Percentiles rank a stretch among this genome's conserved stretches.
Evolutionary conservation across 2,888 invertebrate species (phyloP).

Genomic region (Pocota personata): DNA sequence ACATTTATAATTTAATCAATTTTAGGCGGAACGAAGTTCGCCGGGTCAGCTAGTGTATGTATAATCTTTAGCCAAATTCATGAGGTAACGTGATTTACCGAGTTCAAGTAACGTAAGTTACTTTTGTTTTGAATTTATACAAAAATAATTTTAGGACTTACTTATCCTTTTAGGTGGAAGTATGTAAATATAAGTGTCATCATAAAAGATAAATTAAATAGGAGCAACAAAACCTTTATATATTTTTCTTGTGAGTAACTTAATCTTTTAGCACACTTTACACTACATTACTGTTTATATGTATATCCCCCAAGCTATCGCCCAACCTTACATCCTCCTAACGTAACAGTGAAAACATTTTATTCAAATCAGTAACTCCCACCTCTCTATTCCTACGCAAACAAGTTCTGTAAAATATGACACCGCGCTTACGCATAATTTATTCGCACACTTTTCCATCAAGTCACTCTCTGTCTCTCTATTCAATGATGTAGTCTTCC

Average conservation of each 20-base stretch:
- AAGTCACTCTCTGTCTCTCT: neutral
- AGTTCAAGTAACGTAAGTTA: too few species aligned
- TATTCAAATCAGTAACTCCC: neutral
- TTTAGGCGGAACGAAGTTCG: too few species aligned
- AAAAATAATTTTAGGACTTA: too few species aligned
- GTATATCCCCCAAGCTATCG: neutral
- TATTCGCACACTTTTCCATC: slow-evolving; percentile 43
- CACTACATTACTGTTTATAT: slow-evolving; percentile 6
- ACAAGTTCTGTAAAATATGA: slow-evolving; percentile 24
- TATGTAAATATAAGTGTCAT: too few species aligned
- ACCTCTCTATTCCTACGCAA: neutral
- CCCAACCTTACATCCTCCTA: neutral
- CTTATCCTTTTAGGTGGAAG: too few species aligned
- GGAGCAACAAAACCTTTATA: neutral
- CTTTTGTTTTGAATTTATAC: too few species aligned
- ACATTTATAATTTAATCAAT: too few species aligned
- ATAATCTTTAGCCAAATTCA: too few species aligned
- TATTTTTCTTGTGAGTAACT: neutral
- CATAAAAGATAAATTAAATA: too few species aligned
- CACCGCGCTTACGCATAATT: slow-evolving; percentile 27
- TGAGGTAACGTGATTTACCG: too few species aligned
- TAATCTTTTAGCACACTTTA: slow-evolving; percentile 4
- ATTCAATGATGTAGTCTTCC: slow-evolving; percentile 18
- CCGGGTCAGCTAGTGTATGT: too few species aligned
- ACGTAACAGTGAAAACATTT: neutral